Percentiles rank a stretch among this genome's conserved stretches.
Evolutionary conservation across 2,797 vertebrate species (phyloP).

Genomic region (Ateles fusciceps): DNA sequence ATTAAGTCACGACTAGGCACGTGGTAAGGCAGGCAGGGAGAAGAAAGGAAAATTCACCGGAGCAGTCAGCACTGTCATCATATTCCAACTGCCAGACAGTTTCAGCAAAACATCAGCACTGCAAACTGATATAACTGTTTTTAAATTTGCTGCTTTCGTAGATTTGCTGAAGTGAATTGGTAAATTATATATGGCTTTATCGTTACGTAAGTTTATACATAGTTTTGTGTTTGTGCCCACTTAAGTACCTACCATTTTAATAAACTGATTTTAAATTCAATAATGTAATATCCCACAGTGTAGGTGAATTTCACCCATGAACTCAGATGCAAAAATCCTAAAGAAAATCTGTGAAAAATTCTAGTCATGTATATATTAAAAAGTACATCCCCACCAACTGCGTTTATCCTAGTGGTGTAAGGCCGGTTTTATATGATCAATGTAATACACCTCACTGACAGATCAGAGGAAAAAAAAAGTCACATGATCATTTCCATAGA

Average conservation of each 20-base stretch:
- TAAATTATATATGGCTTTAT: background rate
- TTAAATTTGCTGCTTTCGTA: background rate
- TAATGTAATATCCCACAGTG: background rate
- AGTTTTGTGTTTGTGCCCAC: background rate
- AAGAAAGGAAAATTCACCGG: rapidly evolving
- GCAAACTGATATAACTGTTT: rapidly evolving
- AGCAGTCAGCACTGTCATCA: rapidly evolving
- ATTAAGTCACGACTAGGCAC: no score
- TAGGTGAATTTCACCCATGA: background rate
- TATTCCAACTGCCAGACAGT: rapidly evolving
- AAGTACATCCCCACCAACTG: background rate
- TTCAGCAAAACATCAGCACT: background rate
- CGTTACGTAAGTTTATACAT: background rate
- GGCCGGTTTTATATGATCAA: background rate
- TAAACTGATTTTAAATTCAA: background rate
- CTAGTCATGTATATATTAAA: background rate
- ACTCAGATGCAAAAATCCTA: background rate
- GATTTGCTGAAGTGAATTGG: no score
- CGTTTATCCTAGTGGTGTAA: background rate
- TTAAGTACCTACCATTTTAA: background rate
- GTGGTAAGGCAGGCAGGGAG: rapidly evolving
- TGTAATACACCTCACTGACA: background rate
- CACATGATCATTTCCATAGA: rapidly evolving
- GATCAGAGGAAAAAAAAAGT: background rate
- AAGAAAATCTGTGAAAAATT: background rate